Evolutionary conservation across 2,888 invertebrate genomes (phyloP), one percentile per base, ranked within the genome.

Genomic region (Ochropleura plecta): DNA sequence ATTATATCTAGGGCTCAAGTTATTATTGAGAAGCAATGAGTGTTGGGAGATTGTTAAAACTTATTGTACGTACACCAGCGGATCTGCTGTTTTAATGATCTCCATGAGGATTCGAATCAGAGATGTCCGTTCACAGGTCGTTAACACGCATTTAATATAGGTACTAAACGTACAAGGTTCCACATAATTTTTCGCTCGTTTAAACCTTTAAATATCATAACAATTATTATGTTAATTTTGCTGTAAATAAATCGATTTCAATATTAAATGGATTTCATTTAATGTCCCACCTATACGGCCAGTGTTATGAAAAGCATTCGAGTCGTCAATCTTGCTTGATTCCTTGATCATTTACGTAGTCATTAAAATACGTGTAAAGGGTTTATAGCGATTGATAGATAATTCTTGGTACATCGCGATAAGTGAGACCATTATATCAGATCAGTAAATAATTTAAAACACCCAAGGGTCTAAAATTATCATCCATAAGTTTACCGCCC

Each of bases 371-470:
- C 63, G 46, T 40, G 42, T 42, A 46, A 5, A 70, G 8, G 42
- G 53, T 83, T 78, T 77, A 84, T 73, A 67, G n/a, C 68, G 60
- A 57, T 65, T 71, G 57, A 66, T 14, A 2, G 30, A 74, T n/a
- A 46, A 59, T 60, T 75, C 51, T 53, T 68, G 51, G 18, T 51
- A 30, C 59, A 53, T 48, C 12, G 18, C 18, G 20, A 59, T 67
- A 20, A 44, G 6, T 46, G 66, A 68, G 70, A 42, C 75, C 78
- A 71, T 76, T 81, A 64, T 74, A 75, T 79, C 40, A 16, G 70
- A 48, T 53, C 14, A 65, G 78, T 85, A 89, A 88, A 85, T 86
- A 86, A 89, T 89, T 84, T 85, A 81, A 89, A 90, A 90, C 87
- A 89, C 88, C 88, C 86, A 84, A 76, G 80, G 76, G 70, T 79